These are phyloP conservation scores for Sinohyriopsis cumingii DNA, from an alignment of 2,888 invertebrate species.

Conservation along the genomic window DNA sequence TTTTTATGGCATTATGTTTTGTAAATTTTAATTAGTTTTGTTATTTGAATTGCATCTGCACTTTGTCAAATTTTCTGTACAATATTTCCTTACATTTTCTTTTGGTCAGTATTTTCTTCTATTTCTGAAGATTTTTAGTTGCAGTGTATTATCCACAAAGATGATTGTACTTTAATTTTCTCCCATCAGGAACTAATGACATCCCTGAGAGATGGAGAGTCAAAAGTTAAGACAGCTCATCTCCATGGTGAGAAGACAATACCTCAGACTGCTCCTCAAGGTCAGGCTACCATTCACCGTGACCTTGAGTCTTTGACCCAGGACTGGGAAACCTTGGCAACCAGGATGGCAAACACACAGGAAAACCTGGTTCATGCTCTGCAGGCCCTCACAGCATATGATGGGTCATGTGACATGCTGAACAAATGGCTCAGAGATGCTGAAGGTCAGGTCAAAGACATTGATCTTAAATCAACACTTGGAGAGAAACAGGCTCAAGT, in stretches of 20 bases:
- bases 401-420: constrained; percentile 83
- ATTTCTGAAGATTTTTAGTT: too few relatives aligned
- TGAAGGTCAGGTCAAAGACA: constrained; percentile 89
- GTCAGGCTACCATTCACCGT: constrained; percentile 91
- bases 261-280: constrained; percentile 92
- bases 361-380: constrained; percentile 90
- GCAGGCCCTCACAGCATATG: constrained; percentile 83
- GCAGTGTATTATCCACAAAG: too few relatives aligned
- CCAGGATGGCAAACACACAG: constrained; percentile 86
- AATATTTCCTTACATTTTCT: too few relatives aligned
- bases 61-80: not conserved
- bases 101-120: too few relatives aligned
- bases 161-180: not conserved
- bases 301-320: constrained; percentile 85
- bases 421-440: constrained; percentile 89
- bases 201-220: constrained; percentile 67
- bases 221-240: constrained; percentile 86
- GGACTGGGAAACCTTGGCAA: constrained; percentile 90
- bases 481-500: constrained; percentile 87
- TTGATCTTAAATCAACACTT: constrained; percentile 84
- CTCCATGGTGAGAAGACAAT: constrained; percentile 92
- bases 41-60: not conserved
- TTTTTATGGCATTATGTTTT: not conserved
- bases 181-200: constrained; percentile 59
- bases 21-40: not conserved